Base-by-base conservation (phyloP, 2,797 vertebrate species). In the Ctenopoma multispine region DNA sequence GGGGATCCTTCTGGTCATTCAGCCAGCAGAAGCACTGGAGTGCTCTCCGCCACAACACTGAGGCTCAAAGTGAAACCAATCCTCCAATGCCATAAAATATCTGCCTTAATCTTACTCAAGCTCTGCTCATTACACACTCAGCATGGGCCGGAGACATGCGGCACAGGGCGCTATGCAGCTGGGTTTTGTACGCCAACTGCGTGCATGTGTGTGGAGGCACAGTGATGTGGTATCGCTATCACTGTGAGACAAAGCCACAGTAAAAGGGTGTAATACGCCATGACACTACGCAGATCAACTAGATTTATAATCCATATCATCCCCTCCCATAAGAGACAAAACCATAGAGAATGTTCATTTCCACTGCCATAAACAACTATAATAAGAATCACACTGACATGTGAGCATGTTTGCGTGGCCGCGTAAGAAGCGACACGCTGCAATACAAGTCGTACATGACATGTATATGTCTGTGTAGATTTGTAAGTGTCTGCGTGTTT, bases 71-170 rank as follows among this genome's bases (percentile, higher is more conserved):
- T 73, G 75, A 87, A 89, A 89, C 81, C 85, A 64, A 87, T 89
- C 79, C 81, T 81, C 84, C 79, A 72, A 53, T 41, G 68, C 79
- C 56, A 77, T 64, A 82, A 77, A 84, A 85, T 89, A 91, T 90
- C 87, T 86, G 74, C 78, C 85, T 84, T 92, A 92, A 92, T 90
- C 91, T 90, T 57, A 84, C 82, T 89, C 82, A 84, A 87, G 88
- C 90, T 87, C 74, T 7, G 74, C 87, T 90, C 87, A 90, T 90
- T 92, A 91, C 88, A 90, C 83, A 88, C 87, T 82, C 91, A 90
- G 90, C 91, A 75, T 87, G 92, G 71, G 84, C 72, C 63, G 65
- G 84, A 85, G 84, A 84, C 73, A 74, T 79, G 67, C 80, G 41
- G 65, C 80, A 71, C 66, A 4, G 81, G 83, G 75, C 84, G 82